phyloP scores from a whole-genome alignment of 2,888 invertebrate genomes.

The Pachydiplax longipennis region DNA sequence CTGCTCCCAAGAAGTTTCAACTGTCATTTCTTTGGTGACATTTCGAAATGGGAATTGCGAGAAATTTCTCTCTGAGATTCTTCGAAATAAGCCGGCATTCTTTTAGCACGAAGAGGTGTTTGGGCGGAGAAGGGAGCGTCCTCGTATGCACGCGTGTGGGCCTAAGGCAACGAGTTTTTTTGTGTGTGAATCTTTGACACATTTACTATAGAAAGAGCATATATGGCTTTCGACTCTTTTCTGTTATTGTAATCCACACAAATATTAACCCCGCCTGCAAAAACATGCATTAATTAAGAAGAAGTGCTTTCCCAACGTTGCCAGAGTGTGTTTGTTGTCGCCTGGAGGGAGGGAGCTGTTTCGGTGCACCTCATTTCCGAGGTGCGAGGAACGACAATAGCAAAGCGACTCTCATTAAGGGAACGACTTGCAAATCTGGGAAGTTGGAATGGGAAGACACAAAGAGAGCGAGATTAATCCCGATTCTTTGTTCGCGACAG shows the following conservation, averaged over 20 bases:
- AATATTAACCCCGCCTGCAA: conserved; percentile 46
- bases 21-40: conserved; percentile 29
- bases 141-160: neutral
- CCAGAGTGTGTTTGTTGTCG: conserved; percentile 46
- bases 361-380: conserved; percentile 47
- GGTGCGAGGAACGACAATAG: conserved; percentile 47
- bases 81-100: conserved; percentile 37
- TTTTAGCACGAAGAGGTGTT: neutral
- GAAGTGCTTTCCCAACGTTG: conserved; percentile 45
- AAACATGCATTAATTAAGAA: conserved; percentile 47
- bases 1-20: neutral
- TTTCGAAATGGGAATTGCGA: conserved; percentile 8
- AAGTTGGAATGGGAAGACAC: conserved; percentile 44
- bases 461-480: conserved; percentile 46
- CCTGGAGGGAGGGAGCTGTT: conserved; percentile 24
- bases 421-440: conserved; percentile 46
- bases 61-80: conserved; percentile 15
- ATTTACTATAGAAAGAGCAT: conserved; percentile 44
- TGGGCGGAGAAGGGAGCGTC: neutral
- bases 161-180: neutral
- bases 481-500: conserved; percentile 46
- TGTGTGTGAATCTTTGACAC: conserved; percentile 43
- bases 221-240: conserved; percentile 40
- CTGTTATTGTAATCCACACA: conserved; percentile 46
- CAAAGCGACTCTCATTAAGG: conserved; percentile 47